These are phyloP conservation scores for Agriopis marginaria DNA, from an alignment of 2,888 invertebrate species.

Conservation along the genomic window DNA sequence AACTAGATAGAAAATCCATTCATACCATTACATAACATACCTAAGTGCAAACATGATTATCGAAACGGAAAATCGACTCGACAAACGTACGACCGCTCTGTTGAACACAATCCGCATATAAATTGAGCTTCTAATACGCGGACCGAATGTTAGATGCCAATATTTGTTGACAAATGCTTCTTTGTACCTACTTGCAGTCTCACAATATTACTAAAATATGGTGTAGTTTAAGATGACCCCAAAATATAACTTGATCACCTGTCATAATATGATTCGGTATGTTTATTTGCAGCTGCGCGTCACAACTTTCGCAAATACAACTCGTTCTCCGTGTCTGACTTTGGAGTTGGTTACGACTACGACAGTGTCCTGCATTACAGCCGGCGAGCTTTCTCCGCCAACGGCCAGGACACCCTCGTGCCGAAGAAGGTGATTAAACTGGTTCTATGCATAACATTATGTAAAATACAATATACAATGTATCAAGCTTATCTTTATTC, in stretches of 20 bases:
- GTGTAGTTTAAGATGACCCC: neutral
- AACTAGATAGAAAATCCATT: slow-evolving; percentile 23
- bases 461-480: slow-evolving; percentile 19
- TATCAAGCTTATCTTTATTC: neutral
- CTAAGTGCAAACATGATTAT: slow-evolving; percentile 37
- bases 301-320: slow-evolving; percentile 89
- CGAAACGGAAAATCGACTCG: slow-evolving; percentile 39
- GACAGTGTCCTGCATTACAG: slow-evolving; percentile 92
- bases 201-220: slow-evolving; percentile 16
- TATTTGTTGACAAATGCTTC: slow-evolving; percentile 34
- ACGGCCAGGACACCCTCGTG: slow-evolving; percentile 89
- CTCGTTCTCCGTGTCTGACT: slow-evolving; percentile 87
- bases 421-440: slow-evolving; percentile 78
- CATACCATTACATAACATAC: slow-evolving; percentile 1
- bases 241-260: neutral
- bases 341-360: slow-evolving; percentile 90
- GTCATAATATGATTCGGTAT: slow-evolving; percentile 42
- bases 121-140: slow-evolving; percentile 49
- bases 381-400: slow-evolving; percentile 89
- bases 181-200: slow-evolving; percentile 31
- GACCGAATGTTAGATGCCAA: slow-evolving; percentile 26
- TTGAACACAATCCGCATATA: slow-evolving; percentile 56
- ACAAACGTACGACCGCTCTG: slow-evolving; percentile 26
- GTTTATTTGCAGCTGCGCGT: slow-evolving; percentile 69
- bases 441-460: slow-evolving; percentile 23